phyloP scores from a whole-genome alignment of 2,797 vertebrate genomes.

The Melopsittacus undulatus region DNA sequence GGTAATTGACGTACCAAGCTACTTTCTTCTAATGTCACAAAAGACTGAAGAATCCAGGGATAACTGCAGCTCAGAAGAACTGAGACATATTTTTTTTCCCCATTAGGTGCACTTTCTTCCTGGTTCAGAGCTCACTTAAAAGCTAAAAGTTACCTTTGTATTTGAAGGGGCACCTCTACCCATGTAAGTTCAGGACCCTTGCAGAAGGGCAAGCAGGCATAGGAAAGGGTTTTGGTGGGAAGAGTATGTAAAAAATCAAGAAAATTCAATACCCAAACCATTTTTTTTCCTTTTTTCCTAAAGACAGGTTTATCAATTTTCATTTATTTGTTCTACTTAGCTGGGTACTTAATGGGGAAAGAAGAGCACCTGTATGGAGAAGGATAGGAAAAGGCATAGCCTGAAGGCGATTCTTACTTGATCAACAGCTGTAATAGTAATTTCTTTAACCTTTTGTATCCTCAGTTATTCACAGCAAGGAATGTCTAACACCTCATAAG shows the following conservation, averaged over 20 bases:
- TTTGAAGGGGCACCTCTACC: background rate
- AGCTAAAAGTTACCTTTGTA: background rate
- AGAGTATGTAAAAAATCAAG: background rate
- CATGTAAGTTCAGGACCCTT: background rate
- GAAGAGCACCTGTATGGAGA: background rate
- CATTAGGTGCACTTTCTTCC: background rate
- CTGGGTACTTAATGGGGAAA: background rate
- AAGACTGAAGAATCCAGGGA: background rate
- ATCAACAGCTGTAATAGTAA: background rate
- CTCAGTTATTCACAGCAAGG: background rate
- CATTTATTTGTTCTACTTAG: background rate
- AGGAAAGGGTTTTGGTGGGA: background rate
- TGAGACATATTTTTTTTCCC: background rate
- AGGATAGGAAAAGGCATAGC: background rate
- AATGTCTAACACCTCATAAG: background rate
- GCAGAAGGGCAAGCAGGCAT: background rate
- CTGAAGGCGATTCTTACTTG: background rate
- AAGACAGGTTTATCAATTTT: background rate
- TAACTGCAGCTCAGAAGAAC: background rate
- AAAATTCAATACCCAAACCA: background rate
- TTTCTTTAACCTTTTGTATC: background rate
- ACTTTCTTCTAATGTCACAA: background rate
- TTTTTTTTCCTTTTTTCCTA: background rate
- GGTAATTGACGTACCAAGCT: background rate
- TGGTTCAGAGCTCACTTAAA: background rate